Evolutionary conservation across 2,113 vertebrate species (phyloP), one percentile per base, ranked within the genome.

Genomic region (Puntigrus tetrazona): DNA sequence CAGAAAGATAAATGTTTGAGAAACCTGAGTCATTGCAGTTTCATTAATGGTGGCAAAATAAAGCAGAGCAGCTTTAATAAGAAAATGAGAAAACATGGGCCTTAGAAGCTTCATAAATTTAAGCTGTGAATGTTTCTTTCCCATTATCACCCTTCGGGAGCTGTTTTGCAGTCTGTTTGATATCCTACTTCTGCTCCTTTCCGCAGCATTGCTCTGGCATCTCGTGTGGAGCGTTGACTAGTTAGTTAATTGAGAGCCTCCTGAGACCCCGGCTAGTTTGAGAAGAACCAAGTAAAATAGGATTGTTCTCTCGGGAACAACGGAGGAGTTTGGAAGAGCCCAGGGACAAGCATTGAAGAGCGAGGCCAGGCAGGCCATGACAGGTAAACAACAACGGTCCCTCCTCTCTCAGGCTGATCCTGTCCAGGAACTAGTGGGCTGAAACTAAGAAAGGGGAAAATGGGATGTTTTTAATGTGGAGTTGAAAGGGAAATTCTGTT

Each of bases 231-330:
- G 73, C 83, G 16, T 82, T 83, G 25, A 59, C 61, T 57, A 25
- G 76, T 20, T 77, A 69, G 77, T 81, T 90, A 88, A 90, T 84
- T 86, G 87, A 84, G 78, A 84, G 84, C 81, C 89, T 87, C 87
- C 2, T 2, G 86, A 73, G 89, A 90, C 76, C 47, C 38, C 20
- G 41, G 45, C 81, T 55, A 72, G 65, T 79, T 38, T 34, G 29
- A 83, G 67, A 75, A 81, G 52, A 79, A 82, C 72, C 45, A 50
- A 79, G 59, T 59, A 29, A 81, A 61, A 52, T 81, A 77, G 81
- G 88, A 87, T 84, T 77, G 76, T 85, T 89, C 72, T 75, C 57
- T 79, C 34, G 47, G 74, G 84, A 82, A 83, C 82, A 74, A 29
- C 20, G 41, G 73, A 83, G 72, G 47, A 76, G 80, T 81, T 43